Evolutionary conservation across 2,113 vertebrate genomes (phyloP).

Genomic region (cat (Felis catus)): F.catus_Fca126_mat1.0 CM031418.1:73527501-73528000

Average conservation of each 20-base stretch:
- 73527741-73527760: background rate
- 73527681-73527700: background rate
- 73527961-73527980: conserved; percentile 51
- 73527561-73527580: no score
- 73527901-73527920: conserved; percentile 70
- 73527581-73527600: no score
- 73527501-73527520: no score
- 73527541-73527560: no score
- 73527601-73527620: background rate
- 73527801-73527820: conserved; percentile 21
- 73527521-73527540: no score
- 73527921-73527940: conserved; percentile 67
- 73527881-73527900: conserved; percentile 50
- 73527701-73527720: background rate
- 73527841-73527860: conserved; percentile 47
- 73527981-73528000: conserved; percentile 61
- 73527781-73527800: conserved; percentile 28
- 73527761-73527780: conserved; percentile 10
- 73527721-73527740: background rate
- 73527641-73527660: background rate
- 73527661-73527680: conserved; percentile 14
- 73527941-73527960: conserved; percentile 73
- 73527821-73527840: conserved; percentile 43
- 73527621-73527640: background rate
- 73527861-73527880: conserved; percentile 54